Evolutionary conservation across 2,888 invertebrate genomes (phyloP).

Genomic region (Cephonodes hylas): DNA sequence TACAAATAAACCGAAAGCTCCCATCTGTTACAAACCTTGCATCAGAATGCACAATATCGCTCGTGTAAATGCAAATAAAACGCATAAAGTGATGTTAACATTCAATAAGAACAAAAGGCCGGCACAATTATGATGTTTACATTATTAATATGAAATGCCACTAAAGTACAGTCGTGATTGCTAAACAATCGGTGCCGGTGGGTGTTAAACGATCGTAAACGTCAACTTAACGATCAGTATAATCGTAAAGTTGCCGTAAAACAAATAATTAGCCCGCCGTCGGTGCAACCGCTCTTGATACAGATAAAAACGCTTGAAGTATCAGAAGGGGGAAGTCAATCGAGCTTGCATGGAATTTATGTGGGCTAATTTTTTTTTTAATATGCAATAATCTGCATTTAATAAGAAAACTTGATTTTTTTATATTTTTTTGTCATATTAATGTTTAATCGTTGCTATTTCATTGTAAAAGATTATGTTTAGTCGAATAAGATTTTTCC

Average conservation of each 20-base stretch:
- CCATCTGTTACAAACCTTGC: background rate
- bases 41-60: background rate
- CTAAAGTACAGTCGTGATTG: constrained; percentile 39
- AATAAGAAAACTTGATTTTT: no score
- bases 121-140: constrained; percentile 44
- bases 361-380: background rate
- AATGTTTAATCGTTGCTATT: background rate
- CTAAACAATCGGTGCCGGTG: constrained; percentile 60
- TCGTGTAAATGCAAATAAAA: background rate
- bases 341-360: background rate
- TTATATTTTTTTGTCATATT: background rate
- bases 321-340: constrained; percentile 17
- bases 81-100: background rate
- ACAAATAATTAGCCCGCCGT: constrained; percentile 67
- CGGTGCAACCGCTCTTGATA: constrained; percentile 34
- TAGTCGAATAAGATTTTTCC: background rate
- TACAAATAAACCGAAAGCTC: no score
- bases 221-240: constrained; percentile 72
- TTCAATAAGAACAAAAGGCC: background rate
- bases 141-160: constrained; percentile 62
- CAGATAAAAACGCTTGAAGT: constrained; percentile 34
- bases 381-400: no score
- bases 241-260: constrained; percentile 76
- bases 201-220: constrained; percentile 76
- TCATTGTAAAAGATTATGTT: background rate